phyloP scores from a whole-genome alignment of 2,888 invertebrate species.

The Reticulitermes lucifugus region DNA sequence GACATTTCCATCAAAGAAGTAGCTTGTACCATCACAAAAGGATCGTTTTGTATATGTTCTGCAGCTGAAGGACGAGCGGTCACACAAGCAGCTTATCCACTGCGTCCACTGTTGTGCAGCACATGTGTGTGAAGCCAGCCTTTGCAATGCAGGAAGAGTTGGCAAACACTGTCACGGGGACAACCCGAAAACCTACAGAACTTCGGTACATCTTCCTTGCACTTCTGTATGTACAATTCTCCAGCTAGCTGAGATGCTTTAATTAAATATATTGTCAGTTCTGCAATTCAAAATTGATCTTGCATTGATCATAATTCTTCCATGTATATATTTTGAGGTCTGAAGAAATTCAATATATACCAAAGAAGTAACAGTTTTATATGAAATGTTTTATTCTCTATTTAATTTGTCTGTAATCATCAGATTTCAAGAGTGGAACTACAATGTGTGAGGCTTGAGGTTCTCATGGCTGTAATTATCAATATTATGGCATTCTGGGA shows the following conservation, averaged over 20 bases:
- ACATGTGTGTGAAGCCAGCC: background rate
- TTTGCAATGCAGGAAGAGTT: background rate
- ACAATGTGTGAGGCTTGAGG: no score
- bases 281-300: background rate
- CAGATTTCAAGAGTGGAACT: no score
- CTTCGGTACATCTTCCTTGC: constrained; percentile 54
- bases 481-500: no score
- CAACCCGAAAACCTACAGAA: constrained; percentile 50
- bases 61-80: constrained; percentile 41
- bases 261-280: background rate
- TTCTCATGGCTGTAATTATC: no score
- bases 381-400: no score
- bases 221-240: constrained; percentile 46
- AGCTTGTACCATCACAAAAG: no score
- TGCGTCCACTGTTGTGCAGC: background rate
- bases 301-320: background rate
- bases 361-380: no score
- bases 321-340: no score
- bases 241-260: no score
- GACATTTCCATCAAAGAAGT: no score
- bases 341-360: no score
- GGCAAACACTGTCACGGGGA: constrained; percentile 32
- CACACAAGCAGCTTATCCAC: background rate
- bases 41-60: background rate
- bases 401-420: no score